Evolutionary conservation across 2,113 vertebrate genomes (phyloP).

Genomic region (Ornithorhynchus anatinus): DNA sequence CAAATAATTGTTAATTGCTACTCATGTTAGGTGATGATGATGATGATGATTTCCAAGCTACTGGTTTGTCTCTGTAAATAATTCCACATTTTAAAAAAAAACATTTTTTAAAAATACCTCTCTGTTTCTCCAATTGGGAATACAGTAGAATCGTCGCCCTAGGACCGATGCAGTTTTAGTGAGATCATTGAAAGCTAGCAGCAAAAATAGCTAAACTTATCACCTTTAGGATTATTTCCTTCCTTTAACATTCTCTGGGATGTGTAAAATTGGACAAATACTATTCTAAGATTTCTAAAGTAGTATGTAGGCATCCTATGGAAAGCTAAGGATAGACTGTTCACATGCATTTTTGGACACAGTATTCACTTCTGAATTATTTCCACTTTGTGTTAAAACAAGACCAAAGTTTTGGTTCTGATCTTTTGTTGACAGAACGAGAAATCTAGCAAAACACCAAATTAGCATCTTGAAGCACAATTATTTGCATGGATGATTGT

Average conservation of each 20-base stretch:
- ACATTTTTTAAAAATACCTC: too few relatives aligned
- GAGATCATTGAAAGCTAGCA: neutral
- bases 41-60: too few relatives aligned
- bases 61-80: too few relatives aligned
- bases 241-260: neutral
- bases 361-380: too few relatives aligned
- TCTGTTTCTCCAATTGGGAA: too few relatives aligned
- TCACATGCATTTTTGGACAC: neutral
- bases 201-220: neutral
- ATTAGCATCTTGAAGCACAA: slow-evolving; percentile 59
- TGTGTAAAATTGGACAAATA: neutral
- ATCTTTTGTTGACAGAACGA: neutral
- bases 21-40: too few relatives aligned
- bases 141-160: too few relatives aligned
- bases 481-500: slow-evolving; percentile 59
- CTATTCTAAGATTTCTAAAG: neutral
- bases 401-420: neutral
- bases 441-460: slow-evolving; percentile 36
- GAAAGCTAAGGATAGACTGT: neutral
- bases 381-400: too few relatives aligned
- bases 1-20: too few relatives aligned
- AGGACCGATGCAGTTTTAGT: too few relatives aligned
- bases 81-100: too few relatives aligned
- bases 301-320: neutral
- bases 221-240: neutral